A percentile compares a stretch with the other conserved stretches of the same genome.
Evolutionary conservation across 2,113 vertebrate species (phyloP).

Genomic region (Mobula birostris): DNA sequence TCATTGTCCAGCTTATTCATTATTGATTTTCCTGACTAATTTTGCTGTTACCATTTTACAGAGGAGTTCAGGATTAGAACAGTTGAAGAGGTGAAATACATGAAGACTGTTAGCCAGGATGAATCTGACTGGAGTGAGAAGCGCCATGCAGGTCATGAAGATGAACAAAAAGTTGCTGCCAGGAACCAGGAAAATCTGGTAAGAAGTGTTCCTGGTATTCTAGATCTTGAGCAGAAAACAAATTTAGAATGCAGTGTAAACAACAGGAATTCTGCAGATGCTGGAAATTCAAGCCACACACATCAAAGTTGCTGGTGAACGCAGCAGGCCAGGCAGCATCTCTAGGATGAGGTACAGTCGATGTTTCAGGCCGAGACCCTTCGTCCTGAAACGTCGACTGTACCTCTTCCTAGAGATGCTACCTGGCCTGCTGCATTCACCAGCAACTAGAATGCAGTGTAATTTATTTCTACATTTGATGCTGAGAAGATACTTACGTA

Average conservation of each 20-base stretch:
- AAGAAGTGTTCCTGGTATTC: constrained; percentile 42
- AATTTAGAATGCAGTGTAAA: not conserved
- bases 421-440: too few species aligned
- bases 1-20: not conserved
- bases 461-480: not conserved
- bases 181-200: constrained; percentile 74
- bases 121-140: constrained; percentile 30
- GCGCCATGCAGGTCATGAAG: constrained; percentile 54
- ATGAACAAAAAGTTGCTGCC: constrained; percentile 67
- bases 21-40: not conserved
- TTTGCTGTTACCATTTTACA: constrained; percentile 49
- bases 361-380: too few species aligned
- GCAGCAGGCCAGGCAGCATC: too few species aligned
- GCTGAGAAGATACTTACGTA: not conserved
- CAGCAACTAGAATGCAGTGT: not conserved
- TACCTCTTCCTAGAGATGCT: too few species aligned
- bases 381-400: too few species aligned
- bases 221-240: not conserved
- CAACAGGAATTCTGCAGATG: too few species aligned
- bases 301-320: too few species aligned
- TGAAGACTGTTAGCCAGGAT: constrained; percentile 54
- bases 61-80: constrained; percentile 96
- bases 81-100: constrained; percentile 87
- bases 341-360: too few species aligned
- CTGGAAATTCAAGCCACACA: too few species aligned